Base-by-base conservation (phyloP, 2,888 invertebrate species). In the Ferrisia virgata region DNA sequence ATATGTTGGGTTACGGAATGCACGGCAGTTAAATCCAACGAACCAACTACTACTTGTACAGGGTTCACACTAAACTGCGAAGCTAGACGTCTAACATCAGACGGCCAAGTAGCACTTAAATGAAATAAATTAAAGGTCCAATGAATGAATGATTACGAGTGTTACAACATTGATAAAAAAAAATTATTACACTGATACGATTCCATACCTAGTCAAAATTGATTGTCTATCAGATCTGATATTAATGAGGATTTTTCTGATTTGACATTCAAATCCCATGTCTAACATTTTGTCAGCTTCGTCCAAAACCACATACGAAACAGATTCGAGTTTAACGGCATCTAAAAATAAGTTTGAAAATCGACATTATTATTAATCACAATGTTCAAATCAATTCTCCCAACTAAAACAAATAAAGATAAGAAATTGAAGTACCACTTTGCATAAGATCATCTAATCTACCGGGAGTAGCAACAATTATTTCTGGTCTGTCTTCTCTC, bases 391-490 rank as follows among this genome's bases (percentile, higher is more conserved):
- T 18, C 5, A 58, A 39, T 39, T 11, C 22, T n/a, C n/a, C n/a
- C n/a, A n/a, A n/a, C n/a, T n/a, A n/a, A n/a, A n/a, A n/a, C n/a
- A n/a, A n/a, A 58, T 9, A 18, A 58, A 58, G 8, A 58, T 58
- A 9, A 85, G 85, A 82, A 33, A 6, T 72, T 9, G 15, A 31
- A 31, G 28, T 25, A 79, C 89, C 91, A 11, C 92, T 91, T 88
- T 92, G 90, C 0, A 95, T 92, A n/a, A 98, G 91, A 90, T 98
- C 98, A 89, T 96, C 96, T 0, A 98, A 90, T 83, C 98, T 91
- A 1, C 98, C 98, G 0, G 98, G 98, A 1, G 98, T 98, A 5
- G 97, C 98, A 86, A 98, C 97, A 0, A 98, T 93, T 85, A 98
- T 97, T 88, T 98, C 96, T 0, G 96, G 95, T n/a, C 96, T 84